phyloP scores from a whole-genome alignment of 2,113 vertebrate genomes.

The Rhinoptilus africanus region DNA sequence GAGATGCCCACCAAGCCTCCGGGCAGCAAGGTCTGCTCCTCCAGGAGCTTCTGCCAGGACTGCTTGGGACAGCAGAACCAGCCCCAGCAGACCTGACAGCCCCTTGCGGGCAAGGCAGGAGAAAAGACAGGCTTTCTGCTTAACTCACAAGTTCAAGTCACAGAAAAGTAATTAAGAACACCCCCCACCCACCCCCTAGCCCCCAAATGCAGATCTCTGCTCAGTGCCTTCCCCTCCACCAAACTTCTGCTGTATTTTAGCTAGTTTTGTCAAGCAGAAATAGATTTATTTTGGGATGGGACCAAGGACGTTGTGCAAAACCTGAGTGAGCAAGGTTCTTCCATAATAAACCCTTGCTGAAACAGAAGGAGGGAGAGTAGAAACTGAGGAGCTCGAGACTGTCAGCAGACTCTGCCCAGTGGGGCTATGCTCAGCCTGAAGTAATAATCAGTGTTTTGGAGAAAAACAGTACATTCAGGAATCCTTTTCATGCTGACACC shows the following conservation, averaged over 20 bases:
- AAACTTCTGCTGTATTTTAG: neutral
- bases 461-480: neutral
- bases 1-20: conserved; percentile 5
- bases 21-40: neutral
- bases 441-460: neutral
- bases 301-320: neutral
- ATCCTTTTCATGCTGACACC: neutral
- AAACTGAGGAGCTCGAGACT: neutral
- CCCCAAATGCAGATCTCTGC: neutral
- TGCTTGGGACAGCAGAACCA: neutral
- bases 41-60: neutral
- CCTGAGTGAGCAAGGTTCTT: neutral
- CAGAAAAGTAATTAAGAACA: neutral
- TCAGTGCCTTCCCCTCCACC: neutral
- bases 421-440: neutral
- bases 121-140: neutral
- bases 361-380: neutral
- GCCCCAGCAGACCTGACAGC: neutral
- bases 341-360: neutral
- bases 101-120: neutral
- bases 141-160: neutral
- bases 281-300: neutral
- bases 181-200: neutral
- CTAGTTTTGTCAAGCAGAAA: neutral
- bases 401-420: neutral